Base-by-base conservation (phyloP, 2,888 invertebrate species). In the Scaptomyza polygonia region DNA sequence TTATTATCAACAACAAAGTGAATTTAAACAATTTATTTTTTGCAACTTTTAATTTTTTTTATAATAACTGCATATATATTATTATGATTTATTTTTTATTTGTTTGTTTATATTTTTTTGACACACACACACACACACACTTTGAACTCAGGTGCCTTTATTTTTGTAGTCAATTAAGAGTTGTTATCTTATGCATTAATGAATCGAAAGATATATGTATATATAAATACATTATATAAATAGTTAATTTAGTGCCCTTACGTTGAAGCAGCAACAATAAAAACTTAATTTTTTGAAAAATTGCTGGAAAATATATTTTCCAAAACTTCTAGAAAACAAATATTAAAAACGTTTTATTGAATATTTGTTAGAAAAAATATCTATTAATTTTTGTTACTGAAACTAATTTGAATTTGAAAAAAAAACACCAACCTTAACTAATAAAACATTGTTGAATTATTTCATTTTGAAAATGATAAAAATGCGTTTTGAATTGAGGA, bases 131-230 rank as follows among this genome's bases (percentile, higher is more conserved):
- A n/a, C n/a, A n/a, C n/a, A n/a, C n/a, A n/a, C 39, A 82, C 72
- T 80, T 85, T 85, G 82, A 90, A 90, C 89, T 90, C 89, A 90
- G 89, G 89, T 90, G 89, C 89, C 89, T 90, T 89, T 81, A 80
- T 80, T 88, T 88, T 88, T 70, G 73, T 90, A 90, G 90, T 89
- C 89, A 88, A 73, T 85, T 89, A 90, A 89, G 86, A 61, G 82
- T 85, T 89, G 88, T 89, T 88, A 88, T 85, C 74, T 85, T 85
- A 85, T 83, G 77, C 78, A 83, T 86, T 84, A 82, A 77, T 61
- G 56, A 71, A 73, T 62, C 71, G 66, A 63, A 18, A 27, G 6
- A 47, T 18, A 25, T 53, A 5, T n/a, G 12, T 11, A 44, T n/a
- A 25, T 27, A 44, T 8, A 51, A 11, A 51, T 12, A 39, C 25